A percentile compares a stretch with the other conserved stretches of the same genome.
phyloP scores from a whole-genome alignment of 2,888 invertebrate species.

The Nephrotoma appendiculata region DNA sequence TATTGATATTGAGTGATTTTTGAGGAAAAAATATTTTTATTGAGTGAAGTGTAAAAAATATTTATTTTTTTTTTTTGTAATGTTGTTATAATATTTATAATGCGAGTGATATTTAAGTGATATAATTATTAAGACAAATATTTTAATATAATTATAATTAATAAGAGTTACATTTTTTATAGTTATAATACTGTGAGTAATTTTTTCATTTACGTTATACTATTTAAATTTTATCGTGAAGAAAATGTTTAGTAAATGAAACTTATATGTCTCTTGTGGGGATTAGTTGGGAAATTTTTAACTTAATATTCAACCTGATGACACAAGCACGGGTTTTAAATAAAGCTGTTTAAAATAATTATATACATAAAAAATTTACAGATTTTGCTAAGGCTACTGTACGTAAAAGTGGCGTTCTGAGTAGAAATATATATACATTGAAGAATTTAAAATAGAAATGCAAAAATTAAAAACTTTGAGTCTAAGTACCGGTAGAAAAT shows the following conservation, averaged over 20 bases:
- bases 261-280: not conserved
- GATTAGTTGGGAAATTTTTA: not conserved
- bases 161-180: not conserved
- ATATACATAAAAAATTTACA: too few species aligned
- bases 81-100: not conserved
- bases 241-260: not conserved
- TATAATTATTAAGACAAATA: not conserved
- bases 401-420: too few species aligned
- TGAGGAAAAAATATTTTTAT: not conserved
- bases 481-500: too few species aligned
- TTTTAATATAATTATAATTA: not conserved
- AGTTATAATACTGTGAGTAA: not conserved
- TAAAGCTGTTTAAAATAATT: too few species aligned
- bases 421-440: not conserved
- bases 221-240: not conserved
- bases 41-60: not conserved
- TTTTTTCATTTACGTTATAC: not conserved
- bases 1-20: not conserved
- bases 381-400: too few species aligned
- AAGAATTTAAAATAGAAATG: not conserved
- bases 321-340: too few species aligned
- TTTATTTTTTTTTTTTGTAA: not conserved
- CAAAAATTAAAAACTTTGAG: not conserved
- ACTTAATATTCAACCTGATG: not conserved
- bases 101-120: not conserved